Evolutionary conservation across 2,797 vertebrate genomes (phyloP), one percentile per base, ranked within the genome.

Genomic region (Taeniopygia guttata): DNA sequence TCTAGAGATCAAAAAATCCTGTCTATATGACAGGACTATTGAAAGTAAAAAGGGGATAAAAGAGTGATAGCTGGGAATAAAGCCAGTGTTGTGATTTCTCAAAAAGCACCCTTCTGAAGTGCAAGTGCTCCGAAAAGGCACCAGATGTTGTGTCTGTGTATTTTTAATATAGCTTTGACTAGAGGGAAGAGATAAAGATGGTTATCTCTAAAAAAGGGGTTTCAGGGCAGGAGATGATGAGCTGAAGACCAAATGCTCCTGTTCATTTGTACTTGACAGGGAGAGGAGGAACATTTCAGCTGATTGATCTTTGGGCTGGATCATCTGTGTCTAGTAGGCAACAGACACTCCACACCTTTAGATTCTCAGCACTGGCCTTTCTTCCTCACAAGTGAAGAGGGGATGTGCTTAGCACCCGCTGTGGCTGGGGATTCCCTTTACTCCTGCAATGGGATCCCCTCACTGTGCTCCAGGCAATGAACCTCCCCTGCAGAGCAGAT

Each of bases 31-130:
- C 87, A 94, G 68, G 43, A 49, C 43, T 94, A 85, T 95, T 95
- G 89, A 84, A 95, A 92, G 60, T 67, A 87, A 91, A 96, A 91
- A 48, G 38, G n/a, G 93, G 74, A 87, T 88, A 75, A 94, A 95
- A 97, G 96, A 82, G 36, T 68, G 90, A 94, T 95, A 91, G 60
- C 78, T 93, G 93, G 96, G 95, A 97, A 95, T 94, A 93, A 95
- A 93, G 89, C 70, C 86, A 90, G n/a, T 52, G 79, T 79, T 95
- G 66, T 73, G 52, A 56, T 93, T 94, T 82, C 87, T 95, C 83
- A 66, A 42, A 95, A 95, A 96, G 80, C 76, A 89, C 43, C 72
- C n/a, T 95, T 92, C 81, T 95, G 73, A 95, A 96, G 89, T 68
- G 43, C 34, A 80, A 94, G 78, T 46, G 72, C 82, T 96, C 79